Evolutionary conservation across 2,888 invertebrate genomes (phyloP), one percentile per base, ranked within the genome.

Genomic region (Phasia obesa): DNA sequence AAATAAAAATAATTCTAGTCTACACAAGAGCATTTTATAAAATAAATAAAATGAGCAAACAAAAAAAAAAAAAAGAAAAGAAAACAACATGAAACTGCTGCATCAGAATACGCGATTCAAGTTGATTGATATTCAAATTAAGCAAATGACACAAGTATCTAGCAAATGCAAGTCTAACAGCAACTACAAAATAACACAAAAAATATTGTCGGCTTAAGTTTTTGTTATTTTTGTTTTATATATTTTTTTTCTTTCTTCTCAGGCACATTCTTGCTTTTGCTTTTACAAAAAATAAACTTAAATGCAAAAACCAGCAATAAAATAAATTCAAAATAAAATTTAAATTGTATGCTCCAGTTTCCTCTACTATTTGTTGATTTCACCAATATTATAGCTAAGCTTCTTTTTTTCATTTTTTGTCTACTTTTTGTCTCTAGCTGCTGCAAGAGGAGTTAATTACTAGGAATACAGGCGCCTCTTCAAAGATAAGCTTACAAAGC

Each of bases 41-140:
- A 75, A 60, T n/a, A 71, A 27, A 75, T 7, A 53, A 74, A 64
- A 55, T 44, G 69, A 57, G 23, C 59, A 55, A 47, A 19, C 21
- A 11, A 5, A 35, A 4, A 6, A 11, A 35, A 0, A 11, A n/a
- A 64, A n/a, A n/a, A 47, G 25, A 35, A 11, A 5, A 35, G 3
- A 6, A 11, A 35, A 0, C 11, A n/a, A 64, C 4, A 49, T 13
- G 55, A 7, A 47, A 17, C 25, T 53, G 53, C 53, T 21, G 13
- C 67, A 59, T 19, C 27, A 59, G 79, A 73, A 59, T 73, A 62
- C 42, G 71, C 79, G 78, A 78, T 78, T 59, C 73, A 64, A 60
- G 67, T 84, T 84, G 85, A 84, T 85, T 84, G 85, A 84, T 85
- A 85, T 85, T 85, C 82, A 85, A 85, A 85, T 85, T 80, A 83